Evolutionary conservation across 1,140 invertebrate genomes (phyloP), one percentile per base, ranked within the genome.

Genomic region (Orussus abietinus): DNA sequence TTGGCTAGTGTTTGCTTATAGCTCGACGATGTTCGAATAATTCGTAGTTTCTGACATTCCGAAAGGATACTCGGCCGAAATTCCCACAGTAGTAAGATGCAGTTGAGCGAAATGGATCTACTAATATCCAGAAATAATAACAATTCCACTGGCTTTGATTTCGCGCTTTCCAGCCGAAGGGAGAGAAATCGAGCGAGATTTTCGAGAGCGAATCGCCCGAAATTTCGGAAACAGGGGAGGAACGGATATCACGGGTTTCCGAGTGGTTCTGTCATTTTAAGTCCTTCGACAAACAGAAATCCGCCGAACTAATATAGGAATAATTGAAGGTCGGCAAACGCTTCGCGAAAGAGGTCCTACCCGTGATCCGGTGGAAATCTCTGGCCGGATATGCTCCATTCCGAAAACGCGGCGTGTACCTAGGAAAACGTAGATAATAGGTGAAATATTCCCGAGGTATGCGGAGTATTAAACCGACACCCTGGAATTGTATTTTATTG

Each of bases 381-480:
- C n/a, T n/a, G n/a, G n/a, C n/a, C n/a, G n/a, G n/a, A n/a, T n/a
- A n/a, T n/a, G n/a, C n/a, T n/a, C n/a, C n/a, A n/a, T n/a, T n/a
- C n/a, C 22, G 22, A 25, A 25, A 25, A 25, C 6, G 22, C 22
- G 22, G n/a, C 22, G 22, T 25, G n/a, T n/a, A n/a, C n/a, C n/a
- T n/a, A n/a, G n/a, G n/a, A n/a, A 54, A 54, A 52, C 41, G 46
- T 48, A 44, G 47, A 55, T 55, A 55, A 55, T 55, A 44, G 50
- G 49, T 47, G 47, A 49, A 55, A 55, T 43, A 49, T 55, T 54
- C 45, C 39, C 33, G 32, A 36, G 50, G 53, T 50, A 55, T 53
- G 50, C 53, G 39, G 31, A 50, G 39, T 55, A 55, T 55, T 55
- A 53, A 52, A 43, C 50, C 42, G 40, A 53, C 49, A 53, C 43